Evolutionary conservation across 2,113 vertebrate genomes (phyloP).

Genomic region (Herpetotheres cachinnans): DNA sequence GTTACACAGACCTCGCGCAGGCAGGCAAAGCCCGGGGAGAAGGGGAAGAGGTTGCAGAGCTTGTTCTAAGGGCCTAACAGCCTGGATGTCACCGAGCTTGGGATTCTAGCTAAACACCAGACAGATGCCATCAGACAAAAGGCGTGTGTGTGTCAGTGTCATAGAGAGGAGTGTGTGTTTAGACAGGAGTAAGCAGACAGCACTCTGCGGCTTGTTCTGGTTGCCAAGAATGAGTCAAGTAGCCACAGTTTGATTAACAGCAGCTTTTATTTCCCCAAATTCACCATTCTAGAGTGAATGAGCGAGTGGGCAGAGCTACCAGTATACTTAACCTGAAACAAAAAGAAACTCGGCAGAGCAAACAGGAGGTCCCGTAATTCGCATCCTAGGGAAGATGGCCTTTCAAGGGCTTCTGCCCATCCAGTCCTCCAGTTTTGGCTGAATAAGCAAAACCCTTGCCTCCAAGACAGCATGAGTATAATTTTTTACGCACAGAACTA

Average conservation of each 20-base stretch:
- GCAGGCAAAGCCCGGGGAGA: background rate
- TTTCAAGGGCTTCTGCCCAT: background rate
- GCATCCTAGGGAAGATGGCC: background rate
- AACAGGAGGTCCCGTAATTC: background rate
- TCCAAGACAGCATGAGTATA: background rate
- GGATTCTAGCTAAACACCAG: background rate
- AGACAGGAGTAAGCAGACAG: background rate
- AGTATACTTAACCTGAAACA: background rate
- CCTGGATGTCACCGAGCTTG: background rate
- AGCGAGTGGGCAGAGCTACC: background rate
- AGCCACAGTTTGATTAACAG: background rate
- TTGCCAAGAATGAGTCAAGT: background rate
- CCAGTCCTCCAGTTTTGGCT: background rate
- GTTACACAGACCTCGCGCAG: background rate
- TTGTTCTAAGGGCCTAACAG: background rate
- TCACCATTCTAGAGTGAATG: background rate
- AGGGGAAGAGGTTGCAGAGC: background rate
- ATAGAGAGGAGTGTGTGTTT: background rate
- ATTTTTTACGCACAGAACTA: background rate
- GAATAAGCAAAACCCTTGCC: background rate
- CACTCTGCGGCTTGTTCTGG: background rate
- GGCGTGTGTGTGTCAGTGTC: too few relatives aligned
- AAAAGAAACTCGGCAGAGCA: background rate
- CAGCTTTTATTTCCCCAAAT: background rate
- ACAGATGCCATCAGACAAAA: background rate